Evolutionary conservation across 2,113 vertebrate genomes (phyloP).

Genomic region (Erpornis zantholeuca): DNA sequence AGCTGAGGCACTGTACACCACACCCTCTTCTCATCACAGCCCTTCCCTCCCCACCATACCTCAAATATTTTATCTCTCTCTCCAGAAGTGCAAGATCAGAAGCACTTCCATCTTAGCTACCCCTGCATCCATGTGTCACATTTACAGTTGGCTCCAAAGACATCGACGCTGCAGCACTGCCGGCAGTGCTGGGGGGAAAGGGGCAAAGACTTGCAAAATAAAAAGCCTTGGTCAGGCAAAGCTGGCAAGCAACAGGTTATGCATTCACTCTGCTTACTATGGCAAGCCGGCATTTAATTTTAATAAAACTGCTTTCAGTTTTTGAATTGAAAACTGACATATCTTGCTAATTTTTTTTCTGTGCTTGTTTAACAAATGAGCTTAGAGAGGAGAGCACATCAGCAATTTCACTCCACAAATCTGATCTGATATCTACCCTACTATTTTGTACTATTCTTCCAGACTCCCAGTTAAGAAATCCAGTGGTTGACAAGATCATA

Average conservation of each 20-base stretch:
- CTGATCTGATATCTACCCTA: neutral
- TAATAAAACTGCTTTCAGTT: neutral
- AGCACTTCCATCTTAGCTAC: neutral
- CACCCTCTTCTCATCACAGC: neutral
- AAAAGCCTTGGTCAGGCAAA: neutral
- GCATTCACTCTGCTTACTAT: neutral
- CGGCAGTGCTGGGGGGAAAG: neutral
- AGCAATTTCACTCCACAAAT: neutral
- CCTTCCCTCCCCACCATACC: slow-evolving; percentile 13
- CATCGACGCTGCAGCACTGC: rapidly evolving
- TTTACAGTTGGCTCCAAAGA: neutral
- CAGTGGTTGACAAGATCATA: neutral
- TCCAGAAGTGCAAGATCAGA: neutral
- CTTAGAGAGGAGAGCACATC: neutral
- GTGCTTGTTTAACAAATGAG: neutral
- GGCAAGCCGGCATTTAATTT: neutral
- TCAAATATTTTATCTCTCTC: slow-evolving; percentile 2
- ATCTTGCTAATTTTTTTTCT: neutral
- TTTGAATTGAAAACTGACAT: neutral
- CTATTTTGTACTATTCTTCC: neutral
- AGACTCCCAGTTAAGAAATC: neutral
- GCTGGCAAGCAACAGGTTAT: rapidly evolving
- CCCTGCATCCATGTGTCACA: neutral
- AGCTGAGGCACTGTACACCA: neutral
- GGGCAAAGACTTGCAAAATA: neutral